Base-by-base conservation (phyloP, 2,113 vertebrate species). In the Halcyon malimbica region DNA sequence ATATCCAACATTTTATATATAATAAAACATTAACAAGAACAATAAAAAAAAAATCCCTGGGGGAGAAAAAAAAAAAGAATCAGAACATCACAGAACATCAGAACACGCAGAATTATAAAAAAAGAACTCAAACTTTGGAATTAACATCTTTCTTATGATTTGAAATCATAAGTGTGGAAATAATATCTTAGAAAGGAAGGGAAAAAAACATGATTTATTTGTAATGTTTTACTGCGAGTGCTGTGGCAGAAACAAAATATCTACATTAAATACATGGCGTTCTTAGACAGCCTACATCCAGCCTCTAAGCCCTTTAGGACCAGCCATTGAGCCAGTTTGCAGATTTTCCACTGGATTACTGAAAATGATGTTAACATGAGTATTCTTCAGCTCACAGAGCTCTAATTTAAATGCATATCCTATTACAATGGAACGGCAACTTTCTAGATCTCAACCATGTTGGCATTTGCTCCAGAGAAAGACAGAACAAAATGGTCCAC, bases 331-430 rank as follows among this genome's bases (percentile, higher is more conserved):
- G 62, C 29, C 76, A 39, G 17, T 79, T 77, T 31, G 23, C 29
- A 89, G 56, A 86, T 95, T 97, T 96, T 93, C 87, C 64, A 76
- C 26, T 65, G 71, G 59, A 73, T 94, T 94, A 94, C 83, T 92
- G 44, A 93, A 95, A 90, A 68, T 33, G 5, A 67, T 69, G 81
- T 51, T 93, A 93, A 89, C 33, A 15, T 33, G 65, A 82, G 31
- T 46, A 86, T 63, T 37, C 71, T 97, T 97, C 81, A 56, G 16
- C 33, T 83, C 73, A 80, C 46, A 81, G 46, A 68, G 20, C 19
- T 89, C 87, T 95, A 83, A 95, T 97, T 97, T 93, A 97, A 95
- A 97, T 95, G 68, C 59, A 93, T 87, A 96, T 95, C 90, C 87
- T 78, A 62, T 91, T 96, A 96, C 91, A 97, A 80, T 78, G 76